Percentiles rank a stretch among this genome's conserved stretches.
Evolutionary conservation across 2,113 vertebrate species (phyloP).

Genomic region (Istiophorus platypterus): DNA sequence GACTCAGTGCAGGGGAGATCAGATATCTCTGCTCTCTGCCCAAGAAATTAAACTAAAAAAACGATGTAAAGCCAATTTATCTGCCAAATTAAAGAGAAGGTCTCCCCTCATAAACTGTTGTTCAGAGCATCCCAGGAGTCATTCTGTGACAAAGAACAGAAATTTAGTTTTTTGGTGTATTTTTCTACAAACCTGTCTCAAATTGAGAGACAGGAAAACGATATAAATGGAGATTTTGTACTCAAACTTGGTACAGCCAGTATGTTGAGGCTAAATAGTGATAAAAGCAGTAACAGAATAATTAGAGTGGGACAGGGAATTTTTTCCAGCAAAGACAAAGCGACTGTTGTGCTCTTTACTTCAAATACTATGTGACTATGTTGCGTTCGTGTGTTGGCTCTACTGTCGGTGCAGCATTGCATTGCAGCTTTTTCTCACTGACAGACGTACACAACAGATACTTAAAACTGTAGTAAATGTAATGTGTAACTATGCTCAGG

Average conservation of each 20-base stretch:
- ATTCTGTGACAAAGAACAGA: not conserved
- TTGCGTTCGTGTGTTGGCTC: not conserved
- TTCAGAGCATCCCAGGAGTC: not conserved
- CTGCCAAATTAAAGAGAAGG: not conserved
- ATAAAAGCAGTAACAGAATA: not conserved
- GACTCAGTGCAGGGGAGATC: not conserved
- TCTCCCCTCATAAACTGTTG: not conserved
- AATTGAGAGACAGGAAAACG: no score
- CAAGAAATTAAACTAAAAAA: not conserved
- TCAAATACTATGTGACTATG: not conserved
- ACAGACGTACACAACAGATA: not conserved
- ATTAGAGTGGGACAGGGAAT: not conserved
- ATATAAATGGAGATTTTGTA: not conserved
- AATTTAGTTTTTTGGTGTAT: no score
- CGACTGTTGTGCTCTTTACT: not conserved
- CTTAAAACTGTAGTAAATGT: not conserved
- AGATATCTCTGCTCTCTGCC: conserved; percentile 7
- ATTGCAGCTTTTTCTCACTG: conserved; percentile 9
- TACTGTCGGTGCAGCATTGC: not conserved
- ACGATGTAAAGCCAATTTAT: not conserved
- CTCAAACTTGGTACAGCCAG: not conserved
- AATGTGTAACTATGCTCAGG: no score
- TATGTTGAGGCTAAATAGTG: not conserved
- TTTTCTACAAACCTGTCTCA: not conserved
- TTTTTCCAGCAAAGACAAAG: not conserved